Percentiles rank a stretch among this genome's conserved stretches.
Conservation (phyloP, 1,140 invertebrate genomes). For the Phthorimaea operculella region DNA sequence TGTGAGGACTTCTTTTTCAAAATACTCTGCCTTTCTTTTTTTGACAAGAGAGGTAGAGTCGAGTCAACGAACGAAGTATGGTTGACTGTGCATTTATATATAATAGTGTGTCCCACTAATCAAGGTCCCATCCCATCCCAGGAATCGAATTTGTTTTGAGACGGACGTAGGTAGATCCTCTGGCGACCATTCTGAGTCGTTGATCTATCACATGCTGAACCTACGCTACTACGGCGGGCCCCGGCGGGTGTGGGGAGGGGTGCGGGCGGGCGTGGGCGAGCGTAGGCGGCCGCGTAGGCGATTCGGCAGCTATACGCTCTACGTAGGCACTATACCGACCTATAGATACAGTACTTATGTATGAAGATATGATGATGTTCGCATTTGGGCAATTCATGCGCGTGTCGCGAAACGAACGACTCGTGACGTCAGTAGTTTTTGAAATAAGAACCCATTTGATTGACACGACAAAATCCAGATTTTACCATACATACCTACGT, state of each 20-base stretch:
- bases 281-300: constrained; percentile 28
- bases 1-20: no score
- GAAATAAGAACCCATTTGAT: background rate
- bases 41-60: no score
- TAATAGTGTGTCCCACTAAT: no score
- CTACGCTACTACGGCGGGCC: constrained; percentile 37
- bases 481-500: no score
- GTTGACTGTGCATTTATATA: no score
- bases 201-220: constrained; percentile 13
- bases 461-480: no score
- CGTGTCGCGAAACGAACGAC: constrained; percentile 22
- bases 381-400: constrained; percentile 42
- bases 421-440: constrained; percentile 22
- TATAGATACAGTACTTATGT: constrained; percentile 7
- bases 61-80: no score
- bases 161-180: no score
- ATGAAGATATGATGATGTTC: constrained; percentile 17
- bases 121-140: no score
- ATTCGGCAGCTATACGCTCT: constrained; percentile 25
- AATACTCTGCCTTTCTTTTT: no score
- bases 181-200: background rate
- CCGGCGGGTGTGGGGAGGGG: constrained; percentile 14
- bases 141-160: no score
- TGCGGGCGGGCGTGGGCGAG: constrained; percentile 23
- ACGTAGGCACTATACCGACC: background rate